phyloP scores from a whole-genome alignment of 2,888 invertebrate genomes.

The Ormia ochracea region DNA sequence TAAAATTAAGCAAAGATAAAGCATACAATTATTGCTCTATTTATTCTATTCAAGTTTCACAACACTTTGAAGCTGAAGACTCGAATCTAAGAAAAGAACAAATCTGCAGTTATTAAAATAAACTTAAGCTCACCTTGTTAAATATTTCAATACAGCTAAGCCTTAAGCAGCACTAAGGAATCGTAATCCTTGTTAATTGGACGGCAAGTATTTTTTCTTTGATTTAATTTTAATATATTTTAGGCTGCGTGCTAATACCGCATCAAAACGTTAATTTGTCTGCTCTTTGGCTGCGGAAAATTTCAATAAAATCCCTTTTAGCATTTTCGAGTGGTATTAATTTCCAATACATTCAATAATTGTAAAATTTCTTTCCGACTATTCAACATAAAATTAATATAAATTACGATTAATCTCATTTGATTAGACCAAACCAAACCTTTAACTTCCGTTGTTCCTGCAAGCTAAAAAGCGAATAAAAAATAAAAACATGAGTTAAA shows the following conservation, averaged over 20 bases:
- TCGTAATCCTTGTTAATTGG: too few relatives aligned
- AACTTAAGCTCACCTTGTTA: too few relatives aligned
- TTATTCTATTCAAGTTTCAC: too few relatives aligned
- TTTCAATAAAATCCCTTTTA: background rate
- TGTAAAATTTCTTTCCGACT: conserved; percentile 8
- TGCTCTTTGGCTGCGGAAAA: background rate
- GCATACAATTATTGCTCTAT: too few relatives aligned
- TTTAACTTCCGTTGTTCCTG: conserved; percentile 56
- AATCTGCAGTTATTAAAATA: too few relatives aligned
- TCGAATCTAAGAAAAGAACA: too few relatives aligned
- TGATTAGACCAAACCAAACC: conserved; percentile 57
- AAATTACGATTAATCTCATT: conserved; percentile 53
- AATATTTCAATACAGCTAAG: too few relatives aligned
- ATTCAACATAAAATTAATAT: conserved; percentile 37
- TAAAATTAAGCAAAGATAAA: too few relatives aligned
- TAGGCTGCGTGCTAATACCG: conserved; percentile 38
- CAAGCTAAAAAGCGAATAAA: background rate
- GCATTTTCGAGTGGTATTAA: background rate
- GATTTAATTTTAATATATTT: too few relatives aligned
- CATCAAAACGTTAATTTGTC: conserved; percentile 40
- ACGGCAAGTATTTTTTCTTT: too few relatives aligned
- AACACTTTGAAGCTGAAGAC: too few relatives aligned
- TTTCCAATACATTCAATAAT: conserved; percentile 29
- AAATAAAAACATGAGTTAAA: background rate
- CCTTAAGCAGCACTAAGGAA: too few relatives aligned